phyloP scores from a whole-genome alignment of 92 coral and sea anemone species.

The Ricordea florida region DNA sequence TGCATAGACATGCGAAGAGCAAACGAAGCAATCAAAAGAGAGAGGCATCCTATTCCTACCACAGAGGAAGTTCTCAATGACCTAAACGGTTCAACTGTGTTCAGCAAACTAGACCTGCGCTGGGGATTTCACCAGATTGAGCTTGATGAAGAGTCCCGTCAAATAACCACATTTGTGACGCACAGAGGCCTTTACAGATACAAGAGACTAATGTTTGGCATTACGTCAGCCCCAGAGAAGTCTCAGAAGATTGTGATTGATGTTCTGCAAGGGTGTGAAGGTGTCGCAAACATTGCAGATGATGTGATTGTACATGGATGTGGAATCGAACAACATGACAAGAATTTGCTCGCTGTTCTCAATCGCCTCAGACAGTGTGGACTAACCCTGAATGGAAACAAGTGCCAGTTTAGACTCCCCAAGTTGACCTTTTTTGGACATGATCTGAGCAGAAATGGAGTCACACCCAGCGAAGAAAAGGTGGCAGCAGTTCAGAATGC shows the following conservation, averaged over 20 bases:
- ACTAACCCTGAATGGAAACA: slow-evolving; percentile 38
- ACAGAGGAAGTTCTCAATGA: slow-evolving; percentile 41
- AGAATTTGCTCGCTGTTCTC: slow-evolving; percentile 45
- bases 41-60: slow-evolving; percentile 51
- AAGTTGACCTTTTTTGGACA: slow-evolving; percentile 36
- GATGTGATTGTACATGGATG: slow-evolving; percentile 50
- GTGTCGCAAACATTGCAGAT: slow-evolving; percentile 57
- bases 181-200: slow-evolving; percentile 37
- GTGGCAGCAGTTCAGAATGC: slow-evolving; percentile 31
- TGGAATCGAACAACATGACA: slow-evolving; percentile 49
- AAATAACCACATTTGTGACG: slow-evolving; percentile 32
- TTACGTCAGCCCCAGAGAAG: slow-evolving; percentile 42
- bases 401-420: slow-evolving; percentile 37
- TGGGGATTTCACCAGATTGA: slow-evolving; percentile 66
- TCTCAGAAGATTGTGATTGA: slow-evolving; percentile 45
- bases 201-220: slow-evolving; percentile 32
- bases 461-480: slow-evolving; percentile 34
- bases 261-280: slow-evolving; percentile 34
- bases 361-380: slow-evolving; percentile 24
- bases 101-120: slow-evolving; percentile 40
- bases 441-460: slow-evolving; percentile 33
- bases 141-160: slow-evolving; percentile 34
- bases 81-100: slow-evolving; percentile 31
- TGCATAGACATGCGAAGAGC: slow-evolving; percentile 48
- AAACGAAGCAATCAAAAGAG: slow-evolving; percentile 25